phyloP scores from a whole-genome alignment of 2,888 invertebrate species.

The Pachycephus smyrnensis region DNA sequence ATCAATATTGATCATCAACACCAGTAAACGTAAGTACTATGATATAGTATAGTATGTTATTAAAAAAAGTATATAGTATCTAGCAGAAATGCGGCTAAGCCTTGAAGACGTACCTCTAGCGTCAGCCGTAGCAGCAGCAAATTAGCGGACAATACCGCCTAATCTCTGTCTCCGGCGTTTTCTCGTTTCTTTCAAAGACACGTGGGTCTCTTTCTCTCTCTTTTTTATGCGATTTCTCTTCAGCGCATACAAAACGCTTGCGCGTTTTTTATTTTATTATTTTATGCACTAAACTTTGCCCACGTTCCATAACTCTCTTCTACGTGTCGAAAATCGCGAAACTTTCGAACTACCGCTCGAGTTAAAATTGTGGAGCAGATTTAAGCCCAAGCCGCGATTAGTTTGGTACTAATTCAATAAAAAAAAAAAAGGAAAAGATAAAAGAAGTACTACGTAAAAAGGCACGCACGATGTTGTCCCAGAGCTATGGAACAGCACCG shows the following conservation, averaged over 20 bases:
- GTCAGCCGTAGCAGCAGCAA: constrained; percentile 62
- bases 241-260: constrained; percentile 32
- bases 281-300: constrained; percentile 40
- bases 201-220: constrained; percentile 29
- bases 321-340: background rate
- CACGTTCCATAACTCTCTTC: constrained; percentile 43
- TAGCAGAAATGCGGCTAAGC: constrained; percentile 57
- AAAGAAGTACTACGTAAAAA: background rate
- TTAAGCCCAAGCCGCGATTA: background rate
- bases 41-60: background rate
- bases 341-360: background rate
- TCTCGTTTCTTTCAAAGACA: constrained; percentile 55
- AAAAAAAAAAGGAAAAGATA: background rate
- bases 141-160: constrained; percentile 59
- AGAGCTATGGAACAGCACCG: background rate
- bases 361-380: background rate
- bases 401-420: background rate
- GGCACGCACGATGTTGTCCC: background rate
- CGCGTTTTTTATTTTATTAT: constrained; percentile 40
- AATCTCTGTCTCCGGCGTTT: constrained; percentile 54
- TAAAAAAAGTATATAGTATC: background rate
- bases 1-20: background rate
- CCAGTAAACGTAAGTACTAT: background rate
- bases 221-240: background rate
- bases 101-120: constrained; percentile 64